Conservation (phyloP, 2,888 invertebrate species). For the Callyntrura guangdongensis region DNA sequence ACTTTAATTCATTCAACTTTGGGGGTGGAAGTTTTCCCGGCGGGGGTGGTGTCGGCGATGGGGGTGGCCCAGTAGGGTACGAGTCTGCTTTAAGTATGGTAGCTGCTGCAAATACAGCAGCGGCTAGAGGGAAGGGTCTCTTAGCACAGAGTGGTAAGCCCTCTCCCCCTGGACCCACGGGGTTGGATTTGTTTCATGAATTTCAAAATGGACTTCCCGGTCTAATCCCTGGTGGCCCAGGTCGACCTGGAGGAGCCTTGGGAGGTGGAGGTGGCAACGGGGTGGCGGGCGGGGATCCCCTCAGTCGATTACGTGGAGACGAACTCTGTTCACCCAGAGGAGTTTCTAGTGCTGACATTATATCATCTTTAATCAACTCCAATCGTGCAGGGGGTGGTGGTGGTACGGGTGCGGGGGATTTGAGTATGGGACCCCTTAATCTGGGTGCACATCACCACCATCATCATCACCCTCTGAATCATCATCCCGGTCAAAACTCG, state of each 20-base stretch:
- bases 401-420: too few relatives aligned
- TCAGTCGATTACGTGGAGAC: constrained; percentile 79
- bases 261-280: constrained; percentile 57
- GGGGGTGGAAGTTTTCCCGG: constrained; percentile 79
- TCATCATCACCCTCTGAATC: constrained; percentile 71
- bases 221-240: constrained; percentile 65
- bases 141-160: constrained; percentile 80
- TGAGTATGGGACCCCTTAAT: constrained; percentile 82
- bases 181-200: constrained; percentile 83
- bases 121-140: constrained; percentile 72
- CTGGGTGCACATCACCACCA: too few relatives aligned
- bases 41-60: constrained; percentile 26
- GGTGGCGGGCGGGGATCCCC: constrained; percentile 73
- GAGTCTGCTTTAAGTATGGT: constrained; percentile 81
- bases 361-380: constrained; percentile 84
- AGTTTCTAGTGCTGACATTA: constrained; percentile 83
- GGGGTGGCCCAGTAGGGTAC: constrained; percentile 78
- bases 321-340: constrained; percentile 81
- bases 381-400: constrained; percentile 73
- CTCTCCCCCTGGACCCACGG: constrained; percentile 66
- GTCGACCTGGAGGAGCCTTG: constrained; percentile 55
- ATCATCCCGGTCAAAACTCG: constrained; percentile 75
- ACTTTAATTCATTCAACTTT: constrained; percentile 84
- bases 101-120: too few relatives aligned
- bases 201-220: constrained; percentile 81